Evolutionary conservation across 2,888 invertebrate species (phyloP), one percentile per base, ranked within the genome.

Genomic region (Neocrepidodera transversa): DNA sequence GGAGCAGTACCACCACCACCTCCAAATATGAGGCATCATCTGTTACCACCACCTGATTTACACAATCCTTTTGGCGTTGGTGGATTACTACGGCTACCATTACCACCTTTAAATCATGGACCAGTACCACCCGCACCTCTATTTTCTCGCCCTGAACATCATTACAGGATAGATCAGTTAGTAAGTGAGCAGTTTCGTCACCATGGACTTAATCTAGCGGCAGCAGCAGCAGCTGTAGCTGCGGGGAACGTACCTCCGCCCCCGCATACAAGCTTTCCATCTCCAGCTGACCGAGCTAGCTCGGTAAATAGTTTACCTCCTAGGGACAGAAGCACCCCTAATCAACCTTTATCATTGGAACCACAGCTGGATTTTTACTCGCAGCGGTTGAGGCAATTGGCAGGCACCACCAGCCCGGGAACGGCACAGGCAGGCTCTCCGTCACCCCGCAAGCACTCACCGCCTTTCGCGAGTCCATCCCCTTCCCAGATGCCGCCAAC

Each of bases 351-450:
- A 69, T 87, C 87, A 80, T 82, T 90, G 73, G 93, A 91, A 86
- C 91, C 92, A 79, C 92, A 92, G 85, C 89, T 95, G 88, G 96
- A 97, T 90, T 97, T 96, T 90, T 97, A 97, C 89, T 97, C 97
- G 85, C 95, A 96, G 90, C 91, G 97, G 88, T 91, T 97, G 87
- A 92, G 96, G 86, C 95, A 96, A 88, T 90, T 97, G 86, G 97
- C 97, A 85, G 90, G 90, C 81, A 93, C 92, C 83, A 92, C 92
- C 86, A 92, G 93, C 88, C 93, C 93, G 86, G 92, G 93, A 85
- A 91, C 91, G 86, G 91, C 89, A 83, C 88, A 89, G 83, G 84
- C 90, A 82, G 90, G 91, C 83, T 90, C 91, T 83, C 88, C 90
- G 85, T 86, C 87, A 86, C 87, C 88, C 83, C 85, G 87, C 84